Conservation (phyloP, 2,888 invertebrate species). For the Bombylius major region DNA sequence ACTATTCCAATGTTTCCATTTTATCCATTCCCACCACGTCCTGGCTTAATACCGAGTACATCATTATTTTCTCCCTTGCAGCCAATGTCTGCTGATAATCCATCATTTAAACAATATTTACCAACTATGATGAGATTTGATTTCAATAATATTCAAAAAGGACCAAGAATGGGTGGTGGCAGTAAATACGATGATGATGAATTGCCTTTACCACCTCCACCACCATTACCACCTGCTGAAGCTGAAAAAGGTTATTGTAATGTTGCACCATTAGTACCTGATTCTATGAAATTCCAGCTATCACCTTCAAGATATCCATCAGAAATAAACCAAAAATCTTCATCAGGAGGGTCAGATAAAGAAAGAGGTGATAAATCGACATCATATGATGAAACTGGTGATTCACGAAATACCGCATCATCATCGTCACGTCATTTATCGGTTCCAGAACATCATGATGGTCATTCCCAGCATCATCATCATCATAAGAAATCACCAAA, state of each 20-base stretch:
- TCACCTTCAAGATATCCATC: constrained; percentile 7
- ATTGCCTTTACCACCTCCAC: constrained; percentile 16
- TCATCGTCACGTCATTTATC: neutral
- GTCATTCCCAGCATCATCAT: neutral
- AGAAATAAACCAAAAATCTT: constrained; percentile 1
- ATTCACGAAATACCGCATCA: neutral
- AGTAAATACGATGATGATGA: neutral
- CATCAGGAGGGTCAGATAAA: constrained; percentile 3
- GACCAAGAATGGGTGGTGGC: neutral
- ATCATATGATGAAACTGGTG: neutral
- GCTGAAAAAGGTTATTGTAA: constrained; percentile 29
- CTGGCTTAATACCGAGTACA: constrained; percentile 44
- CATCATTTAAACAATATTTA: constrained; percentile 9
- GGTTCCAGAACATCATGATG: too few relatives aligned
- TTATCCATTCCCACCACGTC: constrained; percentile 38
- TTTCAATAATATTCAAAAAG: constrained; percentile 2
- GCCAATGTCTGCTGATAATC: constrained; percentile 7
- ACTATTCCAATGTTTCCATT: constrained; percentile 29
- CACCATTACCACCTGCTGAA: constrained; percentile 6
- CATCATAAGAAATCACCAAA: neutral
- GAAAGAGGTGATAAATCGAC: too few relatives aligned
- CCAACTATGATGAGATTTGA: constrained; percentile 14
- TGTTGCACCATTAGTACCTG: constrained; percentile 32
- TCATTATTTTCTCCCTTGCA: constrained; percentile 37
- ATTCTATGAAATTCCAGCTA: constrained; percentile 24